phyloP scores from a whole-genome alignment of 2,797 vertebrate species.

The Rhabdophis nuchalis region DNA sequence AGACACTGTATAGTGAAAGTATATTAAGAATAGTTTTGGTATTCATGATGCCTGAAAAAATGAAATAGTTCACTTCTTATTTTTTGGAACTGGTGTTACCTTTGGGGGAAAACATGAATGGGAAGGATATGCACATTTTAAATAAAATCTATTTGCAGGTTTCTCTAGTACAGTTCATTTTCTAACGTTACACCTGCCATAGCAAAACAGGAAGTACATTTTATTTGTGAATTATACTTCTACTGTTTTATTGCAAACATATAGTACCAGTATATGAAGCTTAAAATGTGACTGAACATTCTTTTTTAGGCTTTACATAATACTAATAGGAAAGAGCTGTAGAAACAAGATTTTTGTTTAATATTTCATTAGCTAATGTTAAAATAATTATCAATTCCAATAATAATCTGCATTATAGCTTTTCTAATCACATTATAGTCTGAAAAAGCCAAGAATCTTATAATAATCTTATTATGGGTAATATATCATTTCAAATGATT shows the following conservation, averaged over 20 bases:
- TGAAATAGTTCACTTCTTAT: neutral
- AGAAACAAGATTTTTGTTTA: neutral
- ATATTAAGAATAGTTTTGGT: neutral
- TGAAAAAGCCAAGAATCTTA: neutral
- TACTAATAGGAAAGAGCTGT: neutral
- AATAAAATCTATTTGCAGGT: neutral
- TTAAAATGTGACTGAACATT: neutral
- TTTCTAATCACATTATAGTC: neutral
- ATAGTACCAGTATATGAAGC: neutral
- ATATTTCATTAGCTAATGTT: neutral
- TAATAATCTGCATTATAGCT: neutral
- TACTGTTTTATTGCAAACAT: neutral
- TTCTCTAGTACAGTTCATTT: neutral
- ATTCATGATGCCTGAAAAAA: neutral
- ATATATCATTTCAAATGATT: neutral
- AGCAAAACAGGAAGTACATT: neutral
- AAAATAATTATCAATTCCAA: no score
- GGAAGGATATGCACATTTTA: neutral
- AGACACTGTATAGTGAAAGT: neutral
- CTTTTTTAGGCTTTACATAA: neutral
- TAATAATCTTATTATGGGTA: neutral
- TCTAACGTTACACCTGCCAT: neutral
- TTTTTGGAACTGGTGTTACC: neutral
- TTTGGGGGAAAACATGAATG: neutral
- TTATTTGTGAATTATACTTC: neutral